Evolutionary conservation across 2,797 vertebrate genomes (phyloP).

Genomic region (Amazona ochrocephala): DNA sequence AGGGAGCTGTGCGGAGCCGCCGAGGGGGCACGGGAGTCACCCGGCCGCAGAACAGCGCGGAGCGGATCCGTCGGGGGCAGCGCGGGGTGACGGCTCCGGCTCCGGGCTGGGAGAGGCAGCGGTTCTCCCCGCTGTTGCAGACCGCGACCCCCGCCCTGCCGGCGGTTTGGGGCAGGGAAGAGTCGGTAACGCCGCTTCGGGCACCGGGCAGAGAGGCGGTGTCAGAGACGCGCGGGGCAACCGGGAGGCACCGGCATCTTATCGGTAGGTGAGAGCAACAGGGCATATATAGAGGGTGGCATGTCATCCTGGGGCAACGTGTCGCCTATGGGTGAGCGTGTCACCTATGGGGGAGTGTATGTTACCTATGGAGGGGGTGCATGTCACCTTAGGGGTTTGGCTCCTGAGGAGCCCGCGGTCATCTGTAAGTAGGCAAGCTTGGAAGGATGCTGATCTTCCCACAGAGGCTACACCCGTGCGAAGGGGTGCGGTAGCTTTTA

Average conservation of each 20-base stretch:
- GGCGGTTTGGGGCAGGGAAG: not conserved
- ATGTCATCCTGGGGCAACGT: not conserved
- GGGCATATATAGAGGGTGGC: not conserved
- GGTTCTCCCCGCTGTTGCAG: not conserved
- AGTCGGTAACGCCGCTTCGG: not conserved
- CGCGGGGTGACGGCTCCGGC: not conserved
- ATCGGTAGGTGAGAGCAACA: not conserved
- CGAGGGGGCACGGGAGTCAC: not conserved
- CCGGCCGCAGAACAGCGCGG: not conserved
- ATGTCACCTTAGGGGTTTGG: not conserved
- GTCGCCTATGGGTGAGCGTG: not conserved
- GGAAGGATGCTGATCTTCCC: rapidly evolving
- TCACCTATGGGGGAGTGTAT: not conserved
- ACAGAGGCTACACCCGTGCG: not conserved
- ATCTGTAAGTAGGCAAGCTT: rapidly evolving
- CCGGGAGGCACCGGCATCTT: not conserved
- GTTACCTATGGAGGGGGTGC: not conserved
- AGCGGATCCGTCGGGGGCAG: not conserved
- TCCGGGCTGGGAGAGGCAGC: not conserved
- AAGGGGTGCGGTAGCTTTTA: not conserved
- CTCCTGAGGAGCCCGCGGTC: not conserved
- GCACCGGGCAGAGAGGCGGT: not conserved
- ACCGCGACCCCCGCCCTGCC: not conserved
- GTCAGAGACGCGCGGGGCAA: not conserved
- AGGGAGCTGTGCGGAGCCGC: not conserved